Percentiles rank a stretch among this genome's conserved stretches.
These are phyloP conservation scores for Istiophorus platypterus DNA, from an alignment of 2,113 vertebrate species.

Conservation along the genomic window DNA sequence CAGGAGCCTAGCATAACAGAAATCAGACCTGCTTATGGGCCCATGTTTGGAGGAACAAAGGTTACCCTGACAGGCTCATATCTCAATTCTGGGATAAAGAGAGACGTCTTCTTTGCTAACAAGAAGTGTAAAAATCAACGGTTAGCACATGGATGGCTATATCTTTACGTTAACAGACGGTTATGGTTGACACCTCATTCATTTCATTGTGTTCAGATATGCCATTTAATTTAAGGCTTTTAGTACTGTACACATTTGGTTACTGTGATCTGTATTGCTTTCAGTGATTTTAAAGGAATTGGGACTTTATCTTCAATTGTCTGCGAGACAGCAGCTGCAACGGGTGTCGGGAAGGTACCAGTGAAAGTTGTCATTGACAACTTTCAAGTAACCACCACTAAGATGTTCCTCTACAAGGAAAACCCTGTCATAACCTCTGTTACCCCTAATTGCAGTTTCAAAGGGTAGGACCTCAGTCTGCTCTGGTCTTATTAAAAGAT, in stretches of 20 bases:
- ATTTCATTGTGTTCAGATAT: neutral
- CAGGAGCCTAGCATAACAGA: slow-evolving; percentile 87
- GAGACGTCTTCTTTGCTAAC: slow-evolving; percentile 83
- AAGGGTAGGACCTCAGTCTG: slow-evolving; percentile 66
- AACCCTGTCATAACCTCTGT: slow-evolving; percentile 84
- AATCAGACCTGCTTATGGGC: slow-evolving; percentile 87
- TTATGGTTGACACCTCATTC: neutral
- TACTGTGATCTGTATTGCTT: slow-evolving; percentile 1
- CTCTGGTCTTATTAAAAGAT: neutral
- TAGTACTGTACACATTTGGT: neutral
- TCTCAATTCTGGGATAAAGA: slow-evolving; percentile 85
- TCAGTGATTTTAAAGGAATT: slow-evolving; percentile 58
- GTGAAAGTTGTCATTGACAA: slow-evolving; percentile 86
- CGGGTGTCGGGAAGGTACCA: slow-evolving; percentile 44
- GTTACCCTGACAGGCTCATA: slow-evolving; percentile 87
- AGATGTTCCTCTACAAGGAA: slow-evolving; percentile 86
- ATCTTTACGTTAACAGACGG: neutral
- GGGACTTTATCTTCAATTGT: slow-evolving; percentile 70
- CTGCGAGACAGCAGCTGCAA: slow-evolving; percentile 66
- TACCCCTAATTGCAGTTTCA: slow-evolving; percentile 87
- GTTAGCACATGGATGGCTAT: slow-evolving; percentile 58
- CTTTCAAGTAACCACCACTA: slow-evolving; percentile 71
- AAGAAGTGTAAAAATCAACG: slow-evolving; percentile 80
- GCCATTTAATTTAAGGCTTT: neutral
- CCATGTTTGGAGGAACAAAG: slow-evolving; percentile 87